Evolutionary conservation across 2,888 invertebrate genomes (phyloP).

Genomic region (Ligdia adustata): DNA sequence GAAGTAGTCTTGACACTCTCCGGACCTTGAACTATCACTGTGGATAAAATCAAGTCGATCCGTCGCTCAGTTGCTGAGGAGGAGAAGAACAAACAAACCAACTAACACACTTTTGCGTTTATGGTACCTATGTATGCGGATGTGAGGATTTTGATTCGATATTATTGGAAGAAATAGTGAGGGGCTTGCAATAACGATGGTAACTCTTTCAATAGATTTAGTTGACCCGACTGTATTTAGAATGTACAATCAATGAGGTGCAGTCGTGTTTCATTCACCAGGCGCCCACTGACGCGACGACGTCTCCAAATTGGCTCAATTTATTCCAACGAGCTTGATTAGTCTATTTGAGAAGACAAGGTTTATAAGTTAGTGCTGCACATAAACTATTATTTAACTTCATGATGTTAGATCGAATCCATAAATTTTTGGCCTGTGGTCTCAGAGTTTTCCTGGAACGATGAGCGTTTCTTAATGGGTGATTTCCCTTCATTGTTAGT

Average conservation of each 20-base stretch:
- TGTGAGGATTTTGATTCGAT: too few species aligned
- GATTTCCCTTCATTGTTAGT: too few species aligned
- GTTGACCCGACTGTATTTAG: slow-evolving; percentile 54
- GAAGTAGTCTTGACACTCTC: too few species aligned
- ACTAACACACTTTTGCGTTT: too few species aligned
- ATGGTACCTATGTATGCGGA: too few species aligned
- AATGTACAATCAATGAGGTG: slow-evolving; percentile 50
- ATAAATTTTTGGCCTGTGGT: too few species aligned
- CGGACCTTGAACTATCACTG: too few species aligned
- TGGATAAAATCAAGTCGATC: too few species aligned
- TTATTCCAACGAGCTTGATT: slow-evolving; percentile 69
- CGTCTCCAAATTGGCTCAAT: slow-evolving; percentile 66
- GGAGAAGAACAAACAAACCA: too few species aligned
- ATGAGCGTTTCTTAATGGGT: neutral
- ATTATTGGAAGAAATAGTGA: too few species aligned
- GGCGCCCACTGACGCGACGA: slow-evolving; percentile 54
- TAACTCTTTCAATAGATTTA: slow-evolving; percentile 47
- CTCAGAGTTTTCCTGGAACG: neutral
- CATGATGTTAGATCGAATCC: too few species aligned
- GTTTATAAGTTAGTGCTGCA: slow-evolving; percentile 37
- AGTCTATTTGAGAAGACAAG: slow-evolving; percentile 55
- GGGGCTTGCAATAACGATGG: slow-evolving; percentile 10
- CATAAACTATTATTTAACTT: neutral
- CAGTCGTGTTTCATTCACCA: slow-evolving; percentile 55
- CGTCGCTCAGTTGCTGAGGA: too few species aligned